These are phyloP conservation scores for Heliconius cydno DNA, from an alignment of 2,888 invertebrate genomes.

Conservation along the genomic window DNA sequence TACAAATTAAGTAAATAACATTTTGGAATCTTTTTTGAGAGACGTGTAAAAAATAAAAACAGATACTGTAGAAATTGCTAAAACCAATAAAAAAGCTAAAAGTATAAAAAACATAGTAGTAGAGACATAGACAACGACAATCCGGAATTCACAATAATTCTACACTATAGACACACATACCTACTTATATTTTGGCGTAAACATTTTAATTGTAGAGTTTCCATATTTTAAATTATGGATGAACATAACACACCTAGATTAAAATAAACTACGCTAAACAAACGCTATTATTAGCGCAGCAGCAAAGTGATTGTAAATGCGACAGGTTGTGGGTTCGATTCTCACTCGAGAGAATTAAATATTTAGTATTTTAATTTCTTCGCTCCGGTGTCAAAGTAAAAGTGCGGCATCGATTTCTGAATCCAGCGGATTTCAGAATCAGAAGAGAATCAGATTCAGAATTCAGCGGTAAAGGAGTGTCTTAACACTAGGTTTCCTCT, in stretches of 20 bases:
- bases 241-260: background rate
- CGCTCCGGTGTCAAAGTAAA: no score
- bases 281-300: background rate
- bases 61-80: no score
- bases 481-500: no score
- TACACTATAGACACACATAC: background rate
- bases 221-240: constrained; percentile 30
- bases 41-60: no score
- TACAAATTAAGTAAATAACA: background rate
- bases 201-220: constrained; percentile 23
- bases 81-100: background rate
- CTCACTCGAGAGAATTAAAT: no score
- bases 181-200: constrained; percentile 17
- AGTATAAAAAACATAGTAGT: background rate
- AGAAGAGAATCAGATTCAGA: no score
- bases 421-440: no score
- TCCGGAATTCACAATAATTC: constrained; percentile 23
- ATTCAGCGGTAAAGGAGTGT: no score
- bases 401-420: no score
- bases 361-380: no score
- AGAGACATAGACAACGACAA: background rate
- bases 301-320: no score
- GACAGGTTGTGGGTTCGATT: no score
- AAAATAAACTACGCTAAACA: background rate
- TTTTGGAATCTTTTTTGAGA: background rate